Evolutionary conservation across 2,113 vertebrate species (phyloP).

Genomic region (Xiphorhynchus elegans): DNA sequence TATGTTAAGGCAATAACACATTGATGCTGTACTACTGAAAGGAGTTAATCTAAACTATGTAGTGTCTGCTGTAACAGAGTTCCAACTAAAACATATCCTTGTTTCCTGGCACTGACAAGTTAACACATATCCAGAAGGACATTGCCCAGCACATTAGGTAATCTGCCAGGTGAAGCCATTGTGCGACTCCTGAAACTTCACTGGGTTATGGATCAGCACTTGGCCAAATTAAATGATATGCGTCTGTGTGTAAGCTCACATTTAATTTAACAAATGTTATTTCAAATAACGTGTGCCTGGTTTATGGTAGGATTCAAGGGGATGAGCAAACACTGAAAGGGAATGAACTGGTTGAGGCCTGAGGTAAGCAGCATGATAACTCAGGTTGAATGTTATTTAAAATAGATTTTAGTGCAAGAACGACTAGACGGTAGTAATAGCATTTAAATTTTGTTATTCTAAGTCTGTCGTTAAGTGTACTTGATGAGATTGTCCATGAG

Average conservation of each 20-base stretch:
- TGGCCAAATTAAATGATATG: background rate
- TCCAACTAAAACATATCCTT: slow-evolving; percentile 34
- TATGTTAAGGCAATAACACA: slow-evolving; percentile 64
- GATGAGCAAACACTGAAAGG: background rate
- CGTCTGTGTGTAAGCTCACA: background rate
- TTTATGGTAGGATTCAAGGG: background rate
- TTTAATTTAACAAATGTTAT: slow-evolving; percentile 8
- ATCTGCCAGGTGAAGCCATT: background rate
- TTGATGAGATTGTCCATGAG: slow-evolving; percentile 56
- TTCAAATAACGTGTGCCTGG: background rate
- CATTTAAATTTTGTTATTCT: slow-evolving; percentile 35
- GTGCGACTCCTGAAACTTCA: background rate
- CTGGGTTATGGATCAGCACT: background rate
- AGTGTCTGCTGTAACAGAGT: slow-evolving; percentile 42
- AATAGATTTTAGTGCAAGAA: background rate
- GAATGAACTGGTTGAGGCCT: slow-evolving; percentile 1
- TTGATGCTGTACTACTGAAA: slow-evolving; percentile 49
- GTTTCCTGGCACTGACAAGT: slow-evolving; percentile 17
- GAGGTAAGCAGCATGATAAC: slow-evolving; percentile 13
- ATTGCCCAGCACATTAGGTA: slow-evolving; percentile 5
- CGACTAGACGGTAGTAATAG: background rate
- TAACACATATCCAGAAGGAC: slow-evolving; percentile 29
- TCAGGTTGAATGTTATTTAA: slow-evolving; percentile 29
- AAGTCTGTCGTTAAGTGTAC: slow-evolving; percentile 54
- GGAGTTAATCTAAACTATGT: slow-evolving; percentile 57